Evolutionary conservation across 1,140 invertebrate genomes (phyloP).

Genomic region (Euura lappo): DNA sequence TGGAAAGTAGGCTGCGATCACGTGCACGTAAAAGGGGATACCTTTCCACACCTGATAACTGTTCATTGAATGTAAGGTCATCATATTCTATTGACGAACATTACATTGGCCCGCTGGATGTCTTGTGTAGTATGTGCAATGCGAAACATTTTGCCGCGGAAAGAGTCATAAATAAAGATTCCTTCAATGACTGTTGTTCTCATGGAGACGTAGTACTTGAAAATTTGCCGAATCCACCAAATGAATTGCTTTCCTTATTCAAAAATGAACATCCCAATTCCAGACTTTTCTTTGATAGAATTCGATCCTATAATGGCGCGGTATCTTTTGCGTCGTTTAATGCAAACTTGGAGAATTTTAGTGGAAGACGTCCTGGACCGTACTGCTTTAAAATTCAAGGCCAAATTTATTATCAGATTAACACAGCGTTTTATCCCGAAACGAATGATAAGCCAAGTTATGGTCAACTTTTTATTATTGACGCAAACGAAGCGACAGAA

Average conservation of each 20-base stretch:
- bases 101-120: too few relatives aligned
- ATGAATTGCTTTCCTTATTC: not conserved
- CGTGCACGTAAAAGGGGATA: too few relatives aligned
- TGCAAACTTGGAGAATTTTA: not conserved
- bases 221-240: not conserved
- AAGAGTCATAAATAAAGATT: not conserved
- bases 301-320: not conserved
- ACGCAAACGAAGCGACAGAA: too few relatives aligned
- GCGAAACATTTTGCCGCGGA: not conserved
- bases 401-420: constrained; percentile 11
- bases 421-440: constrained; percentile 13
- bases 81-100: too few relatives aligned
- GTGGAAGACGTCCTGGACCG: not conserved
- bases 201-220: not conserved
- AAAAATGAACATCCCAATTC: not conserved
- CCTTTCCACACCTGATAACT: too few relatives aligned
- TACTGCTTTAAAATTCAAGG: constrained; percentile 15
- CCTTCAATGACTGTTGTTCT: too few relatives aligned
- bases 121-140: too few relatives aligned
- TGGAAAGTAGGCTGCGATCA: too few relatives aligned
- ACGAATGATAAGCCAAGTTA: too few relatives aligned
- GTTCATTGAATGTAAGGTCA: too few relatives aligned
- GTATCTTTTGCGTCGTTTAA: not conserved
- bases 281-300: not conserved
- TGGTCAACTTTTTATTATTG: too few relatives aligned